These are phyloP conservation scores for Hemicrepidius hirtus DNA, from an alignment of 2,888 invertebrate genomes.

Conservation along the genomic window DNA sequence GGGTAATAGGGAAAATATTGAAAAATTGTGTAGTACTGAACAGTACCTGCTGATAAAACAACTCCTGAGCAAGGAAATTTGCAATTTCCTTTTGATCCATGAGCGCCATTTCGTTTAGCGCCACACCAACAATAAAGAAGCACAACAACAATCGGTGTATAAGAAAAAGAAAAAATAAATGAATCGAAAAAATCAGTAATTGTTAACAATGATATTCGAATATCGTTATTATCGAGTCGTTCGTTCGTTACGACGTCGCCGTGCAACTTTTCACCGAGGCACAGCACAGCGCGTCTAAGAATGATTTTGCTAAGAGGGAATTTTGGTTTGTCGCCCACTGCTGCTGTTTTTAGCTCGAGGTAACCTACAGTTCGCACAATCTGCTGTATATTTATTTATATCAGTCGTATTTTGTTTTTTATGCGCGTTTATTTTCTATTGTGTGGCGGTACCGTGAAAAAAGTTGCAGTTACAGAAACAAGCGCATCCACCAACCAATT, in stretches of 20 bases:
- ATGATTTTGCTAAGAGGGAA: slow-evolving; percentile 68
- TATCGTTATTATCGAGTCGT: slow-evolving; percentile 59
- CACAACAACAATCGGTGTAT: slow-evolving; percentile 37
- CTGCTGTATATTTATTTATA: slow-evolving; percentile 59
- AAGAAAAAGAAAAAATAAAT: slow-evolving; percentile 36
- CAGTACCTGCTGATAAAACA: slow-evolving; percentile 82
- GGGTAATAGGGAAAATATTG: neutral
- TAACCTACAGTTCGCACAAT: slow-evolving; percentile 66
- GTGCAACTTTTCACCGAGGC: slow-evolving; percentile 65
- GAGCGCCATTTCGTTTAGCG: slow-evolving; percentile 65
- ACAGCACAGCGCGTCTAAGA: slow-evolving; percentile 68
- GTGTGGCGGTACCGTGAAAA: slow-evolving; percentile 9
- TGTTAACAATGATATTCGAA: slow-evolving; percentile 58
- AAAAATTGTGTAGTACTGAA: neutral
- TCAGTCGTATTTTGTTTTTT: slow-evolving; percentile 52
- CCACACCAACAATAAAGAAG: slow-evolving; percentile 43
- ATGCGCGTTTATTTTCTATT: slow-evolving; percentile 44
- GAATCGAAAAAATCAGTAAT: slow-evolving; percentile 50
- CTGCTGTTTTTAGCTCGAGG: slow-evolving; percentile 68
- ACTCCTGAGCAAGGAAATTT: slow-evolving; percentile 89
- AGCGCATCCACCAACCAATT: neutral
- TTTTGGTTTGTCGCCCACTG: slow-evolving; percentile 70
- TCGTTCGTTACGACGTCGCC: slow-evolving; percentile 68
- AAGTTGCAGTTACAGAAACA: slow-evolving; percentile 20
- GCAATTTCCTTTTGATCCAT: slow-evolving; percentile 91